These are phyloP conservation scores for Trididemnum nubilum DNA, from an alignment of 23 tunicate genomes.

Conservation along the genomic window DNA sequence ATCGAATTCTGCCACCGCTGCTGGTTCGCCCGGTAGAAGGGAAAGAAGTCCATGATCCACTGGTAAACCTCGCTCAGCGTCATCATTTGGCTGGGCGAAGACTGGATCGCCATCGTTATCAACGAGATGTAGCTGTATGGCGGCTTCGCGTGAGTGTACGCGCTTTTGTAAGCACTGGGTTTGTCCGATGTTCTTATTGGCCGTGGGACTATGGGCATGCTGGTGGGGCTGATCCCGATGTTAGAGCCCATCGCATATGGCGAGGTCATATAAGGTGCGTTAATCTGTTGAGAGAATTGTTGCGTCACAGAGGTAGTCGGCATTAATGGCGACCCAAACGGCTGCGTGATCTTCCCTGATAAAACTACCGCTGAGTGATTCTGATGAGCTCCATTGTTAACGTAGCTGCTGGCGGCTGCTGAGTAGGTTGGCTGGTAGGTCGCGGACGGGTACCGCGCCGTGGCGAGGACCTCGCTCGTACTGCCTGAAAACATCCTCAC, in stretches of 20 bases:
- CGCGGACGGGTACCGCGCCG: too few relatives aligned
- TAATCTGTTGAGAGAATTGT: constrained; percentile 38
- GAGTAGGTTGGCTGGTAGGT: too few relatives aligned
- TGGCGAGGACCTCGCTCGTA: too few relatives aligned
- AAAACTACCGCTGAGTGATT: too few relatives aligned
- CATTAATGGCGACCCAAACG: too few relatives aligned
- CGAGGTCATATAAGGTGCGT: constrained; percentile 22
- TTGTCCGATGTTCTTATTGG: constrained; percentile 38
- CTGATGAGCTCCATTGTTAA: too few relatives aligned
- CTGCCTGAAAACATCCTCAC: too few relatives aligned
- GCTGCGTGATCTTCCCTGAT: too few relatives aligned
- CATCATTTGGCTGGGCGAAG: constrained; percentile 72
- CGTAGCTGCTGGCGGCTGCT: too few relatives aligned
- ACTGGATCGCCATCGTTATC: constrained; percentile 79
- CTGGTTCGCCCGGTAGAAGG: constrained; percentile 80
- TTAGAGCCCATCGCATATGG: constrained; percentile 54
- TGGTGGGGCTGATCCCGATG: constrained; percentile 66
- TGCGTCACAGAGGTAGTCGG: too few relatives aligned
- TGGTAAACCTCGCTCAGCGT: constrained; percentile 87
- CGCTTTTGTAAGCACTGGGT: constrained; percentile 36
- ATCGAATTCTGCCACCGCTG: constrained; percentile 95
- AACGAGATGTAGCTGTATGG: constrained; percentile 76
- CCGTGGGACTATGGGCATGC: constrained; percentile 59
- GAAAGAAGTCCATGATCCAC: constrained; percentile 92
- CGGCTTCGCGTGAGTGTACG: constrained; percentile 82